Evolutionary conservation across 2,113 vertebrate genomes (phyloP).

Genomic region (Tragelaphus buxtoni): DNA sequence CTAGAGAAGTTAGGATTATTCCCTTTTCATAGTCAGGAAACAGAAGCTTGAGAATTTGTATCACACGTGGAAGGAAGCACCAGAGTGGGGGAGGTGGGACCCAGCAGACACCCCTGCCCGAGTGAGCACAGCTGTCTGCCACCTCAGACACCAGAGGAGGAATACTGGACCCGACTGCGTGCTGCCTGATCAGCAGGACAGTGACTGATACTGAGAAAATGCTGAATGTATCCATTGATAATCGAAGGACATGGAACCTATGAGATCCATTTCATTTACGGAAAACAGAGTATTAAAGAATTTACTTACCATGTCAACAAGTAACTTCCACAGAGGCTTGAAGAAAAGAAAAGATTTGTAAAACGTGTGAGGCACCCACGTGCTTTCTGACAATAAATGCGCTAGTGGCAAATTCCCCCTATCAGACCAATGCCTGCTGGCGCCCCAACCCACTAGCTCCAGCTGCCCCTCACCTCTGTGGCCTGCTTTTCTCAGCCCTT

Average conservation of each 20-base stretch:
- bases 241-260: not conserved
- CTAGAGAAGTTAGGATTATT: not conserved
- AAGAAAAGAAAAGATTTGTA: not conserved
- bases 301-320: conserved; percentile 84
- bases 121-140: not conserved
- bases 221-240: not conserved
- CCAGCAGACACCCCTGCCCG: not conserved
- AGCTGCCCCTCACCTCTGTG: not conserved
- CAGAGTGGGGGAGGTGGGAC: accelerated
- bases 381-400: not conserved
- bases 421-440: not conserved
- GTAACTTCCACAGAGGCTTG: conserved; percentile 87
- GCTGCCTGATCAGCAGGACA: not conserved
- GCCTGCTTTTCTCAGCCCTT: not conserved
- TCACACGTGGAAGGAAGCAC: too few relatives aligned
- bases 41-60: not conserved
- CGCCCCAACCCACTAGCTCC: not conserved
- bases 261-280: not conserved
- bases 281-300: not conserved
- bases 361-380: not conserved
- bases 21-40: not conserved
- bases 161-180: not conserved
- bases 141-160: not conserved
- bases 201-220: not conserved
- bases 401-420: not conserved